These are phyloP conservation scores for Kudoa iwatai DNA, from an alignment of 30 jellyfish, hydroid and myxozoan genomes.

Conservation along the genomic window DNA sequence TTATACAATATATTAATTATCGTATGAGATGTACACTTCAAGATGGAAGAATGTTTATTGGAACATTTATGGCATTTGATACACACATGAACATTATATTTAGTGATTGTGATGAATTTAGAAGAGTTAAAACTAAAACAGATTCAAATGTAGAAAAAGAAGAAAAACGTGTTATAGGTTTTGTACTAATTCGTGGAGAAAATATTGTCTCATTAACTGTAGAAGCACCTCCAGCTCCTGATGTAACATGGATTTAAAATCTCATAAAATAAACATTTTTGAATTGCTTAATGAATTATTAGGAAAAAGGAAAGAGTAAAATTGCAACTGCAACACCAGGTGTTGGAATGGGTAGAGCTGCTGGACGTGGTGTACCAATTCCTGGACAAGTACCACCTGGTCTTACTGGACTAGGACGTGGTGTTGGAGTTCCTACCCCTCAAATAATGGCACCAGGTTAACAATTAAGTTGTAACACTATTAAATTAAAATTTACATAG, in stretches of 20 bases:
- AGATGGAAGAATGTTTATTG: conserved; percentile 78
- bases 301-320: conserved; percentile 3
- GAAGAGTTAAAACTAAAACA: conserved; percentile 24
- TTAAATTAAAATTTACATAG: too few species aligned
- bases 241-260: too few species aligned
- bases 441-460: conserved; percentile 71
- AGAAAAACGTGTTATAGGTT: conserved; percentile 59
- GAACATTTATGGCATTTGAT: conserved; percentile 75
- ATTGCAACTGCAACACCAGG: conserved; percentile 71
- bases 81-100: conserved; percentile 61
- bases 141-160: conserved; percentile 13
- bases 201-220: conserved; percentile 70
- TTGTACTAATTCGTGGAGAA: conserved; percentile 67
- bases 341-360: conserved; percentile 81
- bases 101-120: conserved; percentile 78
- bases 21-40: conserved; percentile 85
- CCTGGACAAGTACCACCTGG: conserved; percentile 5
- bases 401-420: conserved; percentile 77
- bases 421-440: conserved; percentile 89
- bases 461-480: too few species aligned
- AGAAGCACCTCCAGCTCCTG: conserved; percentile 77
- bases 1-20: conserved; percentile 62
- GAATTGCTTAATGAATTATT: too few species aligned
- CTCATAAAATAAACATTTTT: too few species aligned
- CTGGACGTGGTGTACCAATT: conserved; percentile 81